Base-by-base conservation (phyloP, 2,797 vertebrate species). In the Xenops minutus region DNA sequence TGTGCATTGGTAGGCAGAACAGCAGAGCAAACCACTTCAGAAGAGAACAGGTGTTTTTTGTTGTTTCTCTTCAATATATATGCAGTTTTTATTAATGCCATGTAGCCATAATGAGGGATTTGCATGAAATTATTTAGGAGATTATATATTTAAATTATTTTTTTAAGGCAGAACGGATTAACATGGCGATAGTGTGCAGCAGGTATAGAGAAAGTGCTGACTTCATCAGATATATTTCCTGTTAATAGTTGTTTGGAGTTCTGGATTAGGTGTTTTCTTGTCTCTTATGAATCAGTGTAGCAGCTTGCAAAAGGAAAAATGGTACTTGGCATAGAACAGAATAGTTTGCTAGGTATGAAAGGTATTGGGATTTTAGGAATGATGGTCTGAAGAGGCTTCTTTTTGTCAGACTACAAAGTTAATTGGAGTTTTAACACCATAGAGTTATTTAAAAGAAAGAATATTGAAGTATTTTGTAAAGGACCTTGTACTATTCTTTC, bases 151-250 rank as follows among this genome's bases (percentile, higher is more conserved):
- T 76, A 59, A 92, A 73, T 43, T 48, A 77, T 84, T 96, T 86
- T 90, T 61, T 90, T 90, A 56, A 78, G 20, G 73, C 16, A 69
- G 37, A 16, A 72, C 92, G 84, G 90, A 95, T 96, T 96, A 87
- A 82, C 68, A 37, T 8, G 9, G 51, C 75, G 83, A 56, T 93
- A 93, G 64, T 4, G 18, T 85, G 67, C 24, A 76, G 51, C 62
- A 95, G 69, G 61, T 91, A 79, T 46, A 55, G 78, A 80, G 85
- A 91, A 81, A 95, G 22, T 89, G 87, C 68, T 91, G 95, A 86
- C 71, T 89, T 11, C 34, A 32, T 86, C 68, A 69, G 51, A 83
- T 76, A 83, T 32, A 71, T 78, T 92, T 92, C 62, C 77, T 85
- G 74, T 72, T 77, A 93, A 73, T 22, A 67, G 63, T 32, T 84